Evolutionary conservation across 2,888 invertebrate genomes (phyloP).

Genomic region (Drosophila nr. perissopoda): DNA sequence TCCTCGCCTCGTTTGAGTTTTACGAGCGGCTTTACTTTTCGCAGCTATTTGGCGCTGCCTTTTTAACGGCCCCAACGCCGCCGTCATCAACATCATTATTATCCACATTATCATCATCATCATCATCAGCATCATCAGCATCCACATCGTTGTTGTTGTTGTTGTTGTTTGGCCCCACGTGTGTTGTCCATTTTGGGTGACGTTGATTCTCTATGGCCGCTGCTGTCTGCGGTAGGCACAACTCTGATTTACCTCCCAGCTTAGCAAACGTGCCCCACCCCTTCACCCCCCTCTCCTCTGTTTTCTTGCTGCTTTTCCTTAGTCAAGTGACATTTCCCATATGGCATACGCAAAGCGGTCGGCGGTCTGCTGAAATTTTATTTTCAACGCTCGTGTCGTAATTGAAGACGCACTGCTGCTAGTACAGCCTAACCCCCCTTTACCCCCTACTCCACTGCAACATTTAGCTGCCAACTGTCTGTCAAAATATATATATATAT

Average conservation of each 20-base stretch:
- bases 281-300: background rate
- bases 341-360: conserved; percentile 50
- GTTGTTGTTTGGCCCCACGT: conserved; percentile 60
- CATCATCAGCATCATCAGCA: background rate
- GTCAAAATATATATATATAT: conserved; percentile 70
- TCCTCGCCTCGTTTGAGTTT: conserved; percentile 80
- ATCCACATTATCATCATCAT: conserved; percentile 11
- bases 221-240: conserved; percentile 72
- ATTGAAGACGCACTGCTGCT: conserved; percentile 70
- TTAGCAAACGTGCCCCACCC: background rate
- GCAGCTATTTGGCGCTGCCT: conserved; percentile 79
- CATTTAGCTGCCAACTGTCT: conserved; percentile 61
- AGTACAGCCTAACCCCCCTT: conserved; percentile 3
- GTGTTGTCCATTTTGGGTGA: conserved; percentile 77
- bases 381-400: conserved; percentile 78
- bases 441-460: background rate
- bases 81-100: conserved; percentile 23
- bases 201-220: conserved; percentile 54
- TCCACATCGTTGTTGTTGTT: conserved; percentile 14
- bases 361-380: conserved; percentile 70
- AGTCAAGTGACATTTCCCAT: conserved; percentile 68
- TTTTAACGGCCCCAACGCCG: conserved; percentile 67
- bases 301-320: conserved; percentile 23
- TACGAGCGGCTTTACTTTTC: conserved; percentile 80
- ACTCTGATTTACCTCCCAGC: conserved; percentile 38